Conservation (phyloP, 2,797 vertebrate species). For the Rachycentron canadum region DNA sequence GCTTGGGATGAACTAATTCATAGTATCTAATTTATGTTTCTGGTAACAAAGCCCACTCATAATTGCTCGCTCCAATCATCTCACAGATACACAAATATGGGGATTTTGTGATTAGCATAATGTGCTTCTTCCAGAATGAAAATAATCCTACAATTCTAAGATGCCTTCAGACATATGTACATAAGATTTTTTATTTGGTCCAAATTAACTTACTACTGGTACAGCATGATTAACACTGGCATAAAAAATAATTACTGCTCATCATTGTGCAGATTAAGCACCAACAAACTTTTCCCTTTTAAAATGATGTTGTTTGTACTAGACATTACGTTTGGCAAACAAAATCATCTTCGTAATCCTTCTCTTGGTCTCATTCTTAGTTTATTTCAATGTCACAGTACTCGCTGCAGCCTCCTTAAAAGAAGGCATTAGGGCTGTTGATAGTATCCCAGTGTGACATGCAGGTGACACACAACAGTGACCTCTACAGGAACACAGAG, state of each 20-base stretch:
- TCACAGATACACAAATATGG: slow-evolving; percentile 93
- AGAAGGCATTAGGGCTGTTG: slow-evolving; percentile 37
- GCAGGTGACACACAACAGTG: slow-evolving; percentile 84
- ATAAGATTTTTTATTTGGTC: slow-evolving; percentile 79
- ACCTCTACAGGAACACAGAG: slow-evolving; percentile 85
- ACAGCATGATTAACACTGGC: slow-evolving; percentile 75
- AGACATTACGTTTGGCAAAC: slow-evolving; percentile 63
- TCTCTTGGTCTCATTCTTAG: slow-evolving; percentile 51
- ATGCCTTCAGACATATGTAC: slow-evolving; percentile 85
- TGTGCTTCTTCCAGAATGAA: slow-evolving; percentile 92
- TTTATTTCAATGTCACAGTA: slow-evolving; percentile 77
- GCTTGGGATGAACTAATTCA: slow-evolving; percentile 96
- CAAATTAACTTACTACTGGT: slow-evolving; percentile 78
- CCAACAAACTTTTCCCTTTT: slow-evolving; percentile 69
- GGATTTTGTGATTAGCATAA: slow-evolving; percentile 98
- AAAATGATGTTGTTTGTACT: slow-evolving; percentile 63
- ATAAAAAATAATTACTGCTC: slow-evolving; percentile 73
- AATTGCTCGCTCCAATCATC: slow-evolving; percentile 95
- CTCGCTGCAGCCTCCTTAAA: slow-evolving; percentile 53
- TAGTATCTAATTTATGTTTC: slow-evolving; percentile 97
- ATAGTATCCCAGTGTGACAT: slow-evolving; percentile 33
- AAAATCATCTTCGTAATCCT: slow-evolving; percentile 76
- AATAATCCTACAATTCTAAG: slow-evolving; percentile 89
- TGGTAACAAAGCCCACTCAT: slow-evolving; percentile 94
- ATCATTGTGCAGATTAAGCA: slow-evolving; percentile 74